Conservation (phyloP, 2,797 vertebrate genomes). For the Leucoraja ocellata region DNA sequence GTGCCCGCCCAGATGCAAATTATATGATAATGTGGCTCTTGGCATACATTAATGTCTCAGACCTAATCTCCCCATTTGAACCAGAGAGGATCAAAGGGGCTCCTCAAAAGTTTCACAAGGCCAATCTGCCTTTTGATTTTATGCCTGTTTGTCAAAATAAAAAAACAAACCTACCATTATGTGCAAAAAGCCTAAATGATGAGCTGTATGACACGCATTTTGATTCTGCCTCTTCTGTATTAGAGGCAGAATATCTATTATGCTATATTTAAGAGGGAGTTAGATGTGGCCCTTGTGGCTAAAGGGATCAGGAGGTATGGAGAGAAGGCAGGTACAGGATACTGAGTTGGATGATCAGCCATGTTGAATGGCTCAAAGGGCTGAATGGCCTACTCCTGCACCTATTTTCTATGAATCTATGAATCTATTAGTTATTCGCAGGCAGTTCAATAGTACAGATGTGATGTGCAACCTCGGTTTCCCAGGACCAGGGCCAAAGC, state of each 20-base stretch:
- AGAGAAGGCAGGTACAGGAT: too few species aligned
- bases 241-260: too few species aligned
- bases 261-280: too few species aligned
- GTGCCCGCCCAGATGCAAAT: conserved; percentile 8
- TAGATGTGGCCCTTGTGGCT: too few species aligned
- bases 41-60: neutral
- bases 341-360: too few species aligned
- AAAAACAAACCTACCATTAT: neutral
- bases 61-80: neutral
- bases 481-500: neutral
- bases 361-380: too few species aligned
- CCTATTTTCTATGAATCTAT: too few species aligned
- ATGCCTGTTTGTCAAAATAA: neutral
- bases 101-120: neutral
- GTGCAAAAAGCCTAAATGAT: neutral
- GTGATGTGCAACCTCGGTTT: neutral
- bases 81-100: neutral
- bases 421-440: neutral
- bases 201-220: neutral
- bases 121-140: neutral
- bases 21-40: conserved; percentile 5
- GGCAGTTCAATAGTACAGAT: neutral
- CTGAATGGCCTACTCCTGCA: too few species aligned
- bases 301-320: too few species aligned
- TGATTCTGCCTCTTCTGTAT: neutral